Evolutionary conservation across 2,797 vertebrate genomes (phyloP).

Genomic region (Morelia viridis): DNA sequence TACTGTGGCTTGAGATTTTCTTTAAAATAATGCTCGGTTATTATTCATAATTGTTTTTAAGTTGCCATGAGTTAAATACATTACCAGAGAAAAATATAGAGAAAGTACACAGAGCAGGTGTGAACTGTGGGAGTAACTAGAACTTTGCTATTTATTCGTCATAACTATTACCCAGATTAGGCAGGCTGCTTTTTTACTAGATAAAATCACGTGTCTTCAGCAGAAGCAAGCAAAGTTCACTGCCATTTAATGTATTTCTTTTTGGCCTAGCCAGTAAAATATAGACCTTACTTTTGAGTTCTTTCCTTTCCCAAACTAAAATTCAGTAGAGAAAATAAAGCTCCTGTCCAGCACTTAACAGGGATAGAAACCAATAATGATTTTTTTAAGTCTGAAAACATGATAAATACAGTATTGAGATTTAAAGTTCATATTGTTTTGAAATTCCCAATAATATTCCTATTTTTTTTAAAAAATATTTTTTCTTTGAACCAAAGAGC

Average conservation of each 20-base stretch:
- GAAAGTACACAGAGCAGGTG: neutral
- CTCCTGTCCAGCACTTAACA: neutral
- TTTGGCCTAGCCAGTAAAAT: neutral
- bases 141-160: neutral
- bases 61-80: neutral
- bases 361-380: neutral
- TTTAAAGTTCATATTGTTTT: neutral
- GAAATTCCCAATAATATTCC: neutral
- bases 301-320: neutral
- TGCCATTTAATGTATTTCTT: neutral
- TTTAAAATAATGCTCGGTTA: neutral
- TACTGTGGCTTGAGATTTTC: neutral
- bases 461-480: neutral
- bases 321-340: neutral
- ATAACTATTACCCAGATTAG: neutral
- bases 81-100: neutral
- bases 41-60: slow-evolving; percentile 20
- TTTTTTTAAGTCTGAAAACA: neutral
- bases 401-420: neutral
- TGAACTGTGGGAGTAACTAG: neutral
- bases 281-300: neutral
- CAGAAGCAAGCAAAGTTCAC: slow-evolving; percentile 7
- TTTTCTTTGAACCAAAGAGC: neutral
- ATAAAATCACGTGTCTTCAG: slow-evolving; percentile 1
- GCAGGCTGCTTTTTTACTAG: neutral